Base-by-base conservation (phyloP, 1,140 invertebrate species). In the Hycleus phaleratus region DNA sequence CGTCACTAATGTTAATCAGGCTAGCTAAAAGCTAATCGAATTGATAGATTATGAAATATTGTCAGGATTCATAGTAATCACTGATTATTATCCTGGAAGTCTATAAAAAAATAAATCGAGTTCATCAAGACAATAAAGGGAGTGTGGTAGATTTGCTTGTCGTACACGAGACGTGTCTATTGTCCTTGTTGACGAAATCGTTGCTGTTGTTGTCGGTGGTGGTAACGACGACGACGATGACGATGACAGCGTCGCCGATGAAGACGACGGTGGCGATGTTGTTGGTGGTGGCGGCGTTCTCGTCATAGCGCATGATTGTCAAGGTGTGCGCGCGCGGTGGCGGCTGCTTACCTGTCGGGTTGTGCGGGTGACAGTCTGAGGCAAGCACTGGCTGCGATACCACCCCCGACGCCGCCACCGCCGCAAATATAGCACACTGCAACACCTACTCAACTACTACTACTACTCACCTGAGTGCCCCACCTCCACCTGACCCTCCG, bases 391-490 rank as follows among this genome's bases (percentile, higher is more conserved):
- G 59, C 64, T 58, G 63, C 62, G 64, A 67, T 64, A 67, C 63
- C 39, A 64, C 55, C 71, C 67, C 67, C 59, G 62, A 65, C 67
- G 67, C 67, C 68, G 68, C 68, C 63, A 63, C 67, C 65, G 62
- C 62, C 68, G 64, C 66, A 49, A 57, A 61, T 59, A 60, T 62
- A 59, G 18, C 18, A 45, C 52, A 54, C 61, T 67, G 62, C 67
- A 65, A 66, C 66, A 65, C 67, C 61, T 66, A 66, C 71, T 64
- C 72, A 18, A 53, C 60, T 67, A 61, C 66, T 64, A 66, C 66
- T 63, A 65, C 61, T 66, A 66, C 71, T 64, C 72, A 72, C 73
- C 72, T 74, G 67, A 61, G 68, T 71, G 71, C 68, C 69, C 68
- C 71, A 70, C 67, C 64, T 70, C 65, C 66, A 65, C 67, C 59